phyloP scores from a whole-genome alignment of 35 echinoderm and acorn worm species.

The Eucidaris tribuloides region DNA sequence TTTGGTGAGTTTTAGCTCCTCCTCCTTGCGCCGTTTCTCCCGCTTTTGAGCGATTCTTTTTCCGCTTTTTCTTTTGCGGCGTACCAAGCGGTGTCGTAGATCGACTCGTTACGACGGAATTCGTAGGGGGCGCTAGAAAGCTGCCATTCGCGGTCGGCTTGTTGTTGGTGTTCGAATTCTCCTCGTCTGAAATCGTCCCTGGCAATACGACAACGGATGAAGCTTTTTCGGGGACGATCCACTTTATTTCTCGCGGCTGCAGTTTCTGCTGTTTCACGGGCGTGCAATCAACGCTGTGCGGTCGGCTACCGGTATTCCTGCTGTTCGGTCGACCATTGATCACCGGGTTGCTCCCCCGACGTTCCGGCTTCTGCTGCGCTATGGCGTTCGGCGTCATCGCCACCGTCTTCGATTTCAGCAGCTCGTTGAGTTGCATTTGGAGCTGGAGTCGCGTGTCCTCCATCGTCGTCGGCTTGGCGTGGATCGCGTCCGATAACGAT shows the following conservation, averaged over 20 bases:
- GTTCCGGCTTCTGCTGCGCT: not conserved
- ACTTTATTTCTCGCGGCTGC: not conserved
- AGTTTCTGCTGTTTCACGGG: not conserved
- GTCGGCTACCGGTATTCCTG: not conserved
- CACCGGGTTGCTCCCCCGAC: too few relatives aligned
- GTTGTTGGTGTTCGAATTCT: not conserved
- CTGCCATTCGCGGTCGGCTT: not conserved
- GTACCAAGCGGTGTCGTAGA: conserved; percentile 1
- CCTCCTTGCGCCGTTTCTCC: conserved; percentile 68
- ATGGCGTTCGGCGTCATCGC: not conserved
- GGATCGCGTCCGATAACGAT: not conserved
- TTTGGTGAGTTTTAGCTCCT: conserved; percentile 87
- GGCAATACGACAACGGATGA: not conserved
- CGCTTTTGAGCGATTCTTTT: conserved; percentile 35
- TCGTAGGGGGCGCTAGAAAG: not conserved
- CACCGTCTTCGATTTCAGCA: not conserved
- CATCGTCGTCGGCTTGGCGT: not conserved
- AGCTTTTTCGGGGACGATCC: not conserved
- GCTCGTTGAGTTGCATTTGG: not conserved
- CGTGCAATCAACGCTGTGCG: not conserved
- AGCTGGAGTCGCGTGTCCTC: not conserved
- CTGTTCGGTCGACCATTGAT: too few relatives aligned
- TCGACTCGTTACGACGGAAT: not conserved
- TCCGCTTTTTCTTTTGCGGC: not conserved
- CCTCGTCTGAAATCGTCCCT: not conserved